These are phyloP conservation scores for Istiophorus platypterus DNA, from an alignment of 2,113 vertebrate genomes.

Conservation along the genomic window DNA sequence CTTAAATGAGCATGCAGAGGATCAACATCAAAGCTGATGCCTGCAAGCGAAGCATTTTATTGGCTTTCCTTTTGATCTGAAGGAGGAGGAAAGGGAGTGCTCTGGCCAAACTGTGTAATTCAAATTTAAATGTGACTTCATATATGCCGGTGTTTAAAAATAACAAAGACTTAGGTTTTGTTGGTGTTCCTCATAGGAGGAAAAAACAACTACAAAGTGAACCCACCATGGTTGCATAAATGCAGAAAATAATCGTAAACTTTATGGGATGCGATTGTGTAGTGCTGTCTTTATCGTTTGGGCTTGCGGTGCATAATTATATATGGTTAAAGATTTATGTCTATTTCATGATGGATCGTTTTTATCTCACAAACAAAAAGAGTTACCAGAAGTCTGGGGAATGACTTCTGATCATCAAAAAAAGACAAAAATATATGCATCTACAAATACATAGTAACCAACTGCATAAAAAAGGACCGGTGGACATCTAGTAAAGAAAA, in stretches of 20 bases:
- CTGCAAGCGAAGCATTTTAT: slow-evolving; percentile 79
- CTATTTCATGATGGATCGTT: background rate
- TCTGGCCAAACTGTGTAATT: slow-evolving; percentile 75
- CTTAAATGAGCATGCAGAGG: slow-evolving; percentile 68
- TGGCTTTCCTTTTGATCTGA: slow-evolving; percentile 86
- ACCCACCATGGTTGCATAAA: background rate
- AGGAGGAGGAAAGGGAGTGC: slow-evolving; percentile 57
- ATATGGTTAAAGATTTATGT: background rate
- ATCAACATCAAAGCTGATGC: slow-evolving; percentile 83
- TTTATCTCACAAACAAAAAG: background rate
- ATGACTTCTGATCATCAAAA: background rate
- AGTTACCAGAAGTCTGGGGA: background rate
- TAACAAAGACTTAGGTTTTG: slow-evolving; percentile 68
- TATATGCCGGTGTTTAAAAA: slow-evolving; percentile 71
- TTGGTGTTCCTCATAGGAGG: slow-evolving; percentile 37
- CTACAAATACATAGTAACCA: background rate
- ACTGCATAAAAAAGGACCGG: background rate
- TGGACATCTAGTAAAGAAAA: background rate
- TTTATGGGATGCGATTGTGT: background rate
- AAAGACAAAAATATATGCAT: background rate
- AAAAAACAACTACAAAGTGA: slow-evolving; percentile 71
- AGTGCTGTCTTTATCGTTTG: too few species aligned
- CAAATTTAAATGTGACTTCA: slow-evolving; percentile 76
- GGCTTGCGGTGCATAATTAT: background rate
- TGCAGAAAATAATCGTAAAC: slow-evolving; percentile 17